Conservation (phyloP, 2,113 vertebrate species). For the Muscicapa adusta region DNA sequence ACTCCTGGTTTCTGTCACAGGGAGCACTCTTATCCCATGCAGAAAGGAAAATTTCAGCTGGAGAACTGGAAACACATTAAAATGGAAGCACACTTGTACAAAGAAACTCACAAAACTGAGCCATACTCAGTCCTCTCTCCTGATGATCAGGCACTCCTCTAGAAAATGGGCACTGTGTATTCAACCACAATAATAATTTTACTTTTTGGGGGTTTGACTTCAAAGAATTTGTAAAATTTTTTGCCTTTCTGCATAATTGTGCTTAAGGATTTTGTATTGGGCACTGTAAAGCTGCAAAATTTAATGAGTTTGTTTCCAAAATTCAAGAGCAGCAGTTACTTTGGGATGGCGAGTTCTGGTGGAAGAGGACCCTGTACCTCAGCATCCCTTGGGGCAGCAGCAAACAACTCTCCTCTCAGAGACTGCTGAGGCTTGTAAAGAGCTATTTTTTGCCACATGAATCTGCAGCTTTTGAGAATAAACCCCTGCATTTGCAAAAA, state of each 20-base stretch:
- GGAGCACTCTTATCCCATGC: neutral
- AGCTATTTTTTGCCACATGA: neutral
- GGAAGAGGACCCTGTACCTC: neutral
- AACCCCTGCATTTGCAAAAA: neutral
- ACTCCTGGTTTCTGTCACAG: neutral
- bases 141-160: neutral
- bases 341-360: neutral
- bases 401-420: neutral
- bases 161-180: neutral
- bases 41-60: neutral
- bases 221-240: neutral
- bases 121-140: fast-evolving
- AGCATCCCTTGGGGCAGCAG: neutral
- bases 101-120: neutral
- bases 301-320: neutral
- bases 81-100: fast-evolving
- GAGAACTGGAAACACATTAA: neutral
- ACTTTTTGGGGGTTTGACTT: neutral
- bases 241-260: neutral
- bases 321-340: neutral
- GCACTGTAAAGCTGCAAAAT: neutral
- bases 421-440: neutral
- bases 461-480: neutral
- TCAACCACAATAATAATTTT: neutral
- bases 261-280: neutral